Conservation (phyloP, 64 coral and sea anemone species). For the Catalaphyllia jardinei region DNA sequence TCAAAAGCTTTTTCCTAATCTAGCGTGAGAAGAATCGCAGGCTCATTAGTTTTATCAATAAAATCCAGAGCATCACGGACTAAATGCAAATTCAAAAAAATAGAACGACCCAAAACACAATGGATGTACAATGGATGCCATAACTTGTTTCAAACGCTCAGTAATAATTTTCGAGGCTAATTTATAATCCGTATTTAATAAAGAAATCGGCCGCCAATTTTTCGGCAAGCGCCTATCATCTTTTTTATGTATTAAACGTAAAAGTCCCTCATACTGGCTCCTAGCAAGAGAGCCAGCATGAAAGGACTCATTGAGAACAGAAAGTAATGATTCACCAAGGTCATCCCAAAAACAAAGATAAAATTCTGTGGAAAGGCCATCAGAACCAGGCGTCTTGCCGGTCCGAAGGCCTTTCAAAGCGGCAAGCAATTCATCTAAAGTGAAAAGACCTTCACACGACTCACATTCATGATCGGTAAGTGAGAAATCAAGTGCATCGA, state of each 20-base stretch:
- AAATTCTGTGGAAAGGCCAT: conserved; percentile 31
- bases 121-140: background rate
- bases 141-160: background rate
- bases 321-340: background rate
- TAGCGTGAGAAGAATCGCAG: background rate
- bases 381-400: background rate
- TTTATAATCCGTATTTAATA: conserved; percentile 22
- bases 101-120: background rate
- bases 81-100: background rate
- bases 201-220: conserved; percentile 28
- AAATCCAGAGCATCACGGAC: background rate
- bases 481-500: background rate
- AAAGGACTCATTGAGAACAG: background rate
- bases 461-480: background rate
- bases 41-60: background rate
- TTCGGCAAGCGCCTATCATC: background rate
- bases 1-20: conserved; percentile 19
- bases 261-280: background rate
- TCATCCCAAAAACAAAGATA: conserved; percentile 17
- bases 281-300: background rate
- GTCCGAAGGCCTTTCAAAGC: background rate
- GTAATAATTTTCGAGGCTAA: background rate
- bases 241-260: conserved; percentile 11
- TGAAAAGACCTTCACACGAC: background rate
- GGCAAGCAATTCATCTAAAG: background rate